These are phyloP conservation scores for Temnothorax nylanderi DNA, from an alignment of 1,140 invertebrate species.

Conservation along the genomic window DNA sequence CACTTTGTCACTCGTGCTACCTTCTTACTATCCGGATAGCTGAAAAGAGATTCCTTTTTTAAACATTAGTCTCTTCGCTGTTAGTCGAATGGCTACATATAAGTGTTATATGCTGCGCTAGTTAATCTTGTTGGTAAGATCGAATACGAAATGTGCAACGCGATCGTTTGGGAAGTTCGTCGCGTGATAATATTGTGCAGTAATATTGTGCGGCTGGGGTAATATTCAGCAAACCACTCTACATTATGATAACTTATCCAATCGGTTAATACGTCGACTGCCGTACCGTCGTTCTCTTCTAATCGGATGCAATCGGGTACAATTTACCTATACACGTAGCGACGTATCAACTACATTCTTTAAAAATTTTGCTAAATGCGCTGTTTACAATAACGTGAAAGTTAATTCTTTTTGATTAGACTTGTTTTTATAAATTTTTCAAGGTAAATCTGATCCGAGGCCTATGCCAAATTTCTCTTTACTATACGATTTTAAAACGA, in stretches of 20 bases:
- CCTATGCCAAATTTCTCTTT: not conserved
- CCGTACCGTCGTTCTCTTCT: not conserved
- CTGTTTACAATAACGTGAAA: not conserved
- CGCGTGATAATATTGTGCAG: slow-evolving; percentile 44
- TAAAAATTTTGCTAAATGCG: slow-evolving; percentile 18
- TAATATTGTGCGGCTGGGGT: slow-evolving; percentile 53
- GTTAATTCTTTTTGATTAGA: slow-evolving; percentile 32
- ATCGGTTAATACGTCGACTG: slow-evolving; percentile 26
- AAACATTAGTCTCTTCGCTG: not conserved
- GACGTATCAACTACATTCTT: not conserved
- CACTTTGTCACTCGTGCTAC: not conserved
- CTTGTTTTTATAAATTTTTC: not conserved
- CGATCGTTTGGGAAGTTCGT: slow-evolving; percentile 4
- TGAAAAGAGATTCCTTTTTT: not conserved
- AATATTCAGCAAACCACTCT: slow-evolving; percentile 44
- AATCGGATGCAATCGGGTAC: not conserved
- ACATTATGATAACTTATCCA: slow-evolving; percentile 28
- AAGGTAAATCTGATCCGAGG: slow-evolving; percentile 3
- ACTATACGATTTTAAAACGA: not conserved
- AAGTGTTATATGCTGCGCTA: not conserved
- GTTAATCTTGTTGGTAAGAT: not conserved
- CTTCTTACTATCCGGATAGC: not conserved
- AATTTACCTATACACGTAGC: not conserved
- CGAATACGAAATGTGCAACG: slow-evolving; percentile 20
- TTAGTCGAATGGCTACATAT: not conserved